Conservation (phyloP, 37 sponge, comb jelly and placozoan genomes). For the Hormiphora californensis region DNA sequence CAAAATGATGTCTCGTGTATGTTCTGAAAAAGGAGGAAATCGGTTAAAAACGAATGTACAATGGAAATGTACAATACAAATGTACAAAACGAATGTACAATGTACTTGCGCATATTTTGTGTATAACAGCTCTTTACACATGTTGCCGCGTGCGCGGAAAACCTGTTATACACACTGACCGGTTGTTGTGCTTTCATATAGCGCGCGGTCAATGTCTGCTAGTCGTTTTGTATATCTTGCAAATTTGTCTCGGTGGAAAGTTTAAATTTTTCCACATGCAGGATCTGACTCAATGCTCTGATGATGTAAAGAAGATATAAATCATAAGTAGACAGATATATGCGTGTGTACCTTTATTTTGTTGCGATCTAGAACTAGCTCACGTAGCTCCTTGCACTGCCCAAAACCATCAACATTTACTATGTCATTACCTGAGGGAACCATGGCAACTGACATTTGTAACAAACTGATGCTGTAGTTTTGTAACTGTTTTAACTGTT, state of each 20-base stretch:
- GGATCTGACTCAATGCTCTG: not conserved
- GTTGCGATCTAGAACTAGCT: slow-evolving; percentile 91
- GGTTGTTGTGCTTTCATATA: not conserved
- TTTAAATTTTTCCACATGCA: not conserved
- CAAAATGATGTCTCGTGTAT: slow-evolving; percentile 63
- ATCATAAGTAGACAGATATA: not conserved
- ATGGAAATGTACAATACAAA: not conserved
- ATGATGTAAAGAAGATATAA: no score
- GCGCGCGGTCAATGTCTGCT: not conserved
- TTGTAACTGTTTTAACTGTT: no score
- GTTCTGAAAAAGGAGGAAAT: slow-evolving; percentile 46
- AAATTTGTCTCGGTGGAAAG: not conserved
- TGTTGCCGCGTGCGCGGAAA: slow-evolving; percentile 40
- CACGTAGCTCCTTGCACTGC: slow-evolving; percentile 61
- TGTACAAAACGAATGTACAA: not conserved
- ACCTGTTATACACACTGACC: slow-evolving; percentile 44
- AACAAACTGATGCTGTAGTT: no score
- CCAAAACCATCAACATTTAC: slow-evolving; percentile 71
- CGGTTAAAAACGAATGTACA: no score
- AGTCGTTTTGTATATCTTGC: not conserved
- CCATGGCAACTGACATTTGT: no score
- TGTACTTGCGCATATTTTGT: not conserved
- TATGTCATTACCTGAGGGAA: slow-evolving; percentile 89
- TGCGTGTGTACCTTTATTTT: slow-evolving; percentile 71
- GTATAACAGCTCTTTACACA: not conserved